These are phyloP conservation scores for Neuroscelio doddi DNA, from an alignment of 2,888 invertebrate species.

Conservation along the genomic window DNA sequence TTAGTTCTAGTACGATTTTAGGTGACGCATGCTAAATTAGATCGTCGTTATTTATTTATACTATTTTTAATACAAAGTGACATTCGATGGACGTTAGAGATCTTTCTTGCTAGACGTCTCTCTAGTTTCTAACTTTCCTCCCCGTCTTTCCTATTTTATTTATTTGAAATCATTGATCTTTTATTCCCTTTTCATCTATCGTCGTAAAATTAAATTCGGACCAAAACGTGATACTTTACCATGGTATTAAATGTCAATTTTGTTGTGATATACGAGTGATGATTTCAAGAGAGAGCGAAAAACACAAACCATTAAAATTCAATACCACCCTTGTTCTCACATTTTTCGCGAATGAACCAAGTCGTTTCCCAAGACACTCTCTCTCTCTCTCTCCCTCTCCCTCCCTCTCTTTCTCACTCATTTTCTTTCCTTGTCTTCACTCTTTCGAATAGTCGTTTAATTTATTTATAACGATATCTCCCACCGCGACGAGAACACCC, in stretches of 20 bases:
- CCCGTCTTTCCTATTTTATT: constrained; percentile 31
- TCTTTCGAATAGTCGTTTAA: constrained; percentile 18
- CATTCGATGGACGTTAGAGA: constrained; percentile 43
- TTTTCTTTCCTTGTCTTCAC: constrained; percentile 5
- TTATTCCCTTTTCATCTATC: constrained; percentile 15
- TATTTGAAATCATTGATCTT: constrained; percentile 25
- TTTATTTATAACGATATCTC: constrained; percentile 23
- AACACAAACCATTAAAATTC: no score
- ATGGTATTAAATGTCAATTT: constrained; percentile 25
- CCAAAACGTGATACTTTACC: constrained; percentile 1
- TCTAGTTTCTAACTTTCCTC: constrained; percentile 6
- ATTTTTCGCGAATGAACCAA: no score
- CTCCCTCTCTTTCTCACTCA: constrained; percentile 2
- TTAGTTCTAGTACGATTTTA: constrained; percentile 61
- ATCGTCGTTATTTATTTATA: constrained; percentile 50
- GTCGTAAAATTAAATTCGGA: constrained; percentile 5
- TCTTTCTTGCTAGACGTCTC: constrained; percentile 49
- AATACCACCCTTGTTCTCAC: no score
- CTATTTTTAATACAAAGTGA: constrained; percentile 37
- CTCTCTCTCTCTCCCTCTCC: constrained; percentile 7
- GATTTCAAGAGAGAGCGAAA: constrained; percentile 20
- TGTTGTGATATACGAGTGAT: constrained; percentile 27
- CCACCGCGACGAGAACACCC: constrained; percentile 31
- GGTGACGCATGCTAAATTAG: constrained; percentile 67
- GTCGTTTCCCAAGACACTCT: neutral